Evolutionary conservation across 2,113 vertebrate genomes (phyloP).

Genomic region (Empidonax traillii): DNA sequence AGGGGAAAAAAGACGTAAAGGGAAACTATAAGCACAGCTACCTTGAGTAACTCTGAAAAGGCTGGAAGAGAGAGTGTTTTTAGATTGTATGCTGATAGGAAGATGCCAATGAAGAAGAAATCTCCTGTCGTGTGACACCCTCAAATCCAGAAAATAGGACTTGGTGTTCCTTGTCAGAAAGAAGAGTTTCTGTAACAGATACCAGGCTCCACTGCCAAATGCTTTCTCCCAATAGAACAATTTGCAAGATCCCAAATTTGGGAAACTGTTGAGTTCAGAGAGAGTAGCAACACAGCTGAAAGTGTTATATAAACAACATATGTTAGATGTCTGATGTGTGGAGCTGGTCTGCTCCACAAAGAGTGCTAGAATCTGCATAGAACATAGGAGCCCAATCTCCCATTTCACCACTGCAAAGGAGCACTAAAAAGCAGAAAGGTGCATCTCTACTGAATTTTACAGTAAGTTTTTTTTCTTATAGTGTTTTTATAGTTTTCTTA

Average conservation of each 20-base stretch:
- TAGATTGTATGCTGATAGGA: neutral
- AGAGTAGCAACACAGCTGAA: slow-evolving; percentile 50
- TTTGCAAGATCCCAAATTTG: slow-evolving; percentile 34
- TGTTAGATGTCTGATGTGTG: slow-evolving; percentile 21
- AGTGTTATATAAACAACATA: slow-evolving; percentile 51
- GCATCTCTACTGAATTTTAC: neutral
- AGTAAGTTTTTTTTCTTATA: neutral
- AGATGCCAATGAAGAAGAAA: neutral
- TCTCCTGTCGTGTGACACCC: neutral
- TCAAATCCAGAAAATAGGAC: neutral
- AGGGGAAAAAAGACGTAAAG: neutral
- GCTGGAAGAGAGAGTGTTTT: neutral
- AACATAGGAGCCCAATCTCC: neutral
- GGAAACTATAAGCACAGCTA: neutral
- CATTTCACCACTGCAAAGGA: neutral
- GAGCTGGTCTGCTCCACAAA: neutral
- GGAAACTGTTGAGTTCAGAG: slow-evolving; percentile 48
- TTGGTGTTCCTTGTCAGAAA: slow-evolving; percentile 27
- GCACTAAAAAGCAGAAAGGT: neutral
- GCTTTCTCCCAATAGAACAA: neutral
- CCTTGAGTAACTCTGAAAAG: neutral
- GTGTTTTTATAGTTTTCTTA: neutral
- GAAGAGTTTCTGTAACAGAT: neutral
- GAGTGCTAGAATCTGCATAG: neutral
- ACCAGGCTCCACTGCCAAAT: neutral